Conservation (phyloP, 2,797 vertebrate species). For the Yasuhikotakia modesta region DNA sequence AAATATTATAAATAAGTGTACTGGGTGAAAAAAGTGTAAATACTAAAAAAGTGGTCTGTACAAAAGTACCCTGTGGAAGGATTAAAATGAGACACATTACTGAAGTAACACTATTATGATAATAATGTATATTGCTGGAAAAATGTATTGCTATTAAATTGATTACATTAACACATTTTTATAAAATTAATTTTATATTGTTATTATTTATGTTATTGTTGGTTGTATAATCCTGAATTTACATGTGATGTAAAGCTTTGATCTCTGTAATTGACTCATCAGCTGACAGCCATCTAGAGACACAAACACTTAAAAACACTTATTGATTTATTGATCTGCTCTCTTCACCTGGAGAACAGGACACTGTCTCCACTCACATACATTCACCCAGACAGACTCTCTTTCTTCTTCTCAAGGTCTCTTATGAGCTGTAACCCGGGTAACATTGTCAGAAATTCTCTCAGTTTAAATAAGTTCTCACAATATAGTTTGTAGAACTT, state of each 20-base stretch:
- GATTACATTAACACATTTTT: no score
- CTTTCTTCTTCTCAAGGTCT: background rate
- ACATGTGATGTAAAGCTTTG: background rate
- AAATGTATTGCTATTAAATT: no score
- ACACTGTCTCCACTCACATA: constrained; percentile 1
- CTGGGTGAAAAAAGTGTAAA: no score
- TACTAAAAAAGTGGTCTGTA: no score
- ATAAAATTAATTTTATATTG: no score
- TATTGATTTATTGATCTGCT: constrained; percentile 49
- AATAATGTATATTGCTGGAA: no score
- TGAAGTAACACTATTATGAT: no score
- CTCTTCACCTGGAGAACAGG: constrained; percentile 26
- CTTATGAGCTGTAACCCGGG: no score
- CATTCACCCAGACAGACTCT: constrained; percentile 17
- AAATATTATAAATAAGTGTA: background rate
- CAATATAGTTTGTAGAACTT: no score
- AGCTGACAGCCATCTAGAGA: constrained; percentile 25
- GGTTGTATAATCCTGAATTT: no score
- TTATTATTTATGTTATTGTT: background rate
- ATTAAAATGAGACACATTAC: no score
- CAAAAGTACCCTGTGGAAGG: no score
- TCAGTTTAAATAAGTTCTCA: background rate
- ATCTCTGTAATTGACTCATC: constrained; percentile 3
- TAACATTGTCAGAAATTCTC: background rate
- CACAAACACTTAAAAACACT: constrained; percentile 33